Evolutionary conservation across 2,113 vertebrate species (phyloP).

Genomic region (Neopipo cinnamomea): DNA sequence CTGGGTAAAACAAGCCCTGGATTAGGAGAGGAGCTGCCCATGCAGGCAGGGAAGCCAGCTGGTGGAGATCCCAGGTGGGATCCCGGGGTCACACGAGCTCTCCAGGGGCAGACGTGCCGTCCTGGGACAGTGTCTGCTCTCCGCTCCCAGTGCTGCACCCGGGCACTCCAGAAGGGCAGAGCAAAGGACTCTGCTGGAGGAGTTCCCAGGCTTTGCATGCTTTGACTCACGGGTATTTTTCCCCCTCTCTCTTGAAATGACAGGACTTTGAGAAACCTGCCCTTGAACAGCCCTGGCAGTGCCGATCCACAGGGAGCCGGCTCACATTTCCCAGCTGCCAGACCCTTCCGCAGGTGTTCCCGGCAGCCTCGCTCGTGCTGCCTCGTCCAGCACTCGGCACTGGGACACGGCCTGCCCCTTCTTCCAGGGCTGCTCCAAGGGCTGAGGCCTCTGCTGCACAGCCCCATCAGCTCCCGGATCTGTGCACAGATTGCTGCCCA

Average conservation of each 20-base stretch:
- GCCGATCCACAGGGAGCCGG: background rate
- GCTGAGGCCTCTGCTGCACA: background rate
- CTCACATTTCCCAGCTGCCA: background rate
- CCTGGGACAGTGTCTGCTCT: background rate
- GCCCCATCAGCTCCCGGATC: background rate
- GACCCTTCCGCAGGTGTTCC: background rate
- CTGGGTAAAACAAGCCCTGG: background rate
- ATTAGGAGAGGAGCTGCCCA: background rate
- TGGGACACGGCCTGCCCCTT: background rate
- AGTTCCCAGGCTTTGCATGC: background rate
- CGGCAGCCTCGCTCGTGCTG: background rate
- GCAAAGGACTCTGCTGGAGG: background rate
- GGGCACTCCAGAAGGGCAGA: background rate
- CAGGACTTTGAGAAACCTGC: background rate
- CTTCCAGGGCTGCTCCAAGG: background rate
- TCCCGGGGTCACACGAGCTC: fast-evolving
- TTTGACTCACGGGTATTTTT: background rate
- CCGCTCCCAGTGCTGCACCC: background rate
- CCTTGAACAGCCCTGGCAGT: background rate
- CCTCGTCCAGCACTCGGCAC: background rate
- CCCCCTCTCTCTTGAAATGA: background rate
- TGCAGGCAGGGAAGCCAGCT: fast-evolving
- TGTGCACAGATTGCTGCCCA: background rate
- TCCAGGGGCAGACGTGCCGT: fast-evolving
- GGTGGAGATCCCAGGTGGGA: fast-evolving